These are phyloP conservation scores for Mamestra configurata DNA, from an alignment of 1,140 invertebrate species.

Conservation along the genomic window DNA sequence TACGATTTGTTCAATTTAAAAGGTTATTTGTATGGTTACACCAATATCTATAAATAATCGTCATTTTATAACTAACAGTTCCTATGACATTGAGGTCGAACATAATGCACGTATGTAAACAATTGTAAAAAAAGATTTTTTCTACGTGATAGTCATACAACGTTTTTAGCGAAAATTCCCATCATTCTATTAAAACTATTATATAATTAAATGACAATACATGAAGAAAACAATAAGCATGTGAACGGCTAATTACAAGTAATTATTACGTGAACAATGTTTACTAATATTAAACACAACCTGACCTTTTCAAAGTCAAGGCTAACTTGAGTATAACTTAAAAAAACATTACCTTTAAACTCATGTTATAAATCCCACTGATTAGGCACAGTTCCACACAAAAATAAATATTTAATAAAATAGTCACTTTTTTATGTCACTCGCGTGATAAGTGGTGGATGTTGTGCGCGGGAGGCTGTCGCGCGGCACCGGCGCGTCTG, in stretches of 20 bases:
- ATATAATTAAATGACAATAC: conserved; percentile 51
- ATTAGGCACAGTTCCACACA: conserved; percentile 53
- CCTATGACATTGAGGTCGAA: conserved; percentile 2
- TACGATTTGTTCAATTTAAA: background rate
- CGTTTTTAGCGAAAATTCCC: conserved; percentile 26
- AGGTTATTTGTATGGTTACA: too few relatives aligned
- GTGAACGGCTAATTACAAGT: conserved; percentile 56
- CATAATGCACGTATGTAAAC: background rate
- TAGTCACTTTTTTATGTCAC: conserved; percentile 72
- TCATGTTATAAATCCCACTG: conserved; percentile 59
- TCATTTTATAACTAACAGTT: too few relatives aligned
- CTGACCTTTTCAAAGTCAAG: conserved; percentile 59
- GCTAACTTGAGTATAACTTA: conserved; percentile 49
- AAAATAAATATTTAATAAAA: conserved; percentile 59
- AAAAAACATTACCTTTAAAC: conserved; percentile 64
- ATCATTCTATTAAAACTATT: conserved; percentile 45
- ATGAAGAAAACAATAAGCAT: conserved; percentile 43
- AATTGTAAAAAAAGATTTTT: background rate
- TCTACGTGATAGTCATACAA: background rate
- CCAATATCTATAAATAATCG: too few relatives aligned
- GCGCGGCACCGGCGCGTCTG: conserved; percentile 76
- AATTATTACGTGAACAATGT: conserved; percentile 57
- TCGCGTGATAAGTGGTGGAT: conserved; percentile 70
- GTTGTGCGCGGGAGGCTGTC: conserved; percentile 80
- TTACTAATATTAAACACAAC: conserved; percentile 54